Base-by-base conservation (phyloP, 1,140 invertebrate genomes). In the Macrostomum lignano region DNA sequence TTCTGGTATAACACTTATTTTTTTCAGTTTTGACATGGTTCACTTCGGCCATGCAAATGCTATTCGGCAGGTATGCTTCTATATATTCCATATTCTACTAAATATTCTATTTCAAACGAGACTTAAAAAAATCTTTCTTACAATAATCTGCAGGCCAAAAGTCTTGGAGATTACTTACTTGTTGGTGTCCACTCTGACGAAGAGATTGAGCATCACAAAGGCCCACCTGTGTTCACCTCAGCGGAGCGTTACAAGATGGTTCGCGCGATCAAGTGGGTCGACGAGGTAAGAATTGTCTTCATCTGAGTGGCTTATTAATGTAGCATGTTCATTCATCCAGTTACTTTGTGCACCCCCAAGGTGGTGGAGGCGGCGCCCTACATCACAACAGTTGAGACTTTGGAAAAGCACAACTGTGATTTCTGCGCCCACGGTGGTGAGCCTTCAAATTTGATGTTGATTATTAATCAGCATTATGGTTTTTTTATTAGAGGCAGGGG, bases 151-250 rank as follows among this genome's bases (percentile, higher is more conserved):
- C n/a, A 60, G 55, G 86, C 82, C 1, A 94, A 96, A 64, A 73
- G 81, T 25, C 67, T 96, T 50, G 88, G 91, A 11, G 73, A 91
- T 60, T 73, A 78, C 46, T 60, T 98, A 36, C 73, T 94, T 40
- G 88, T 96, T 32, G 91, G 91, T 40, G 74, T 98, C 21, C 91
- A 98, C n/a, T n/a, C n/a, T n/a, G n/a, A n/a, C n/a, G 82, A 75
- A 47, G 91, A 98, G 61, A 93, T 98, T 33, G 66, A 71, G 2
- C 78, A 78, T 54, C 82, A 98, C 52, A 98, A 98, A 61, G 88
- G 88, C 10, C 88, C 86, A 6, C 88, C 91, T 2, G 88, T 98
- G 2, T 98, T 93, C 45, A 93, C 71, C 21, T 69, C 94, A 61
- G 65, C 88, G 55, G 88, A 96, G 56, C 67, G 88, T 34, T 96